Base-by-base conservation (phyloP, 2,888 invertebrate genomes). In the Drosophila quinaria region DNA sequence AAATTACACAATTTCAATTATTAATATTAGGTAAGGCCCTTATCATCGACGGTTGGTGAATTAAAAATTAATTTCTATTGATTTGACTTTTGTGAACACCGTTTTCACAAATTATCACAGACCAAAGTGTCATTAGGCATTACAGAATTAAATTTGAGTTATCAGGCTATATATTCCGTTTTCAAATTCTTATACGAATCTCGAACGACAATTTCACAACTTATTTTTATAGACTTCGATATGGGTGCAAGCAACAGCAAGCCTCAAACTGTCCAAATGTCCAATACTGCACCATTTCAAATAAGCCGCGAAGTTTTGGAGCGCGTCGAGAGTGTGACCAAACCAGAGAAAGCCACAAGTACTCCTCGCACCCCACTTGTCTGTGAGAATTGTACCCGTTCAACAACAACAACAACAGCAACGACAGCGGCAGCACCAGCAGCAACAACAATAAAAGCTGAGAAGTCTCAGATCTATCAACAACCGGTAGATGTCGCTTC, bases 221-320 rank as follows among this genome's bases (percentile, higher is more conserved):
- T 44, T 55, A 51, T 61, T 44, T 39, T 15, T 54, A 55, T 49
- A 64, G 50, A 31, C 56, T 60, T 52, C 42, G 58, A 56, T 39
- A 88, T 85, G 85, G 85, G 85, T 35, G 85, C 89, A n/a, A 70
- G 15, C 29, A 83, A 79, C 52, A 86, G 74, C 55, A 80, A 83
- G 51, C 79, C 88, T 25, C 74, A 88, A 19, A 86, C 83, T 5
- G 79, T 83, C 41, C 69, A 86, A 70, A 81, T 85, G 42, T 25
- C 59, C 22, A 85, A 86, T 56, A 66, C 66, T 10, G 41, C 56
- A 13, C 62, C 77, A 17, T 77, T 83, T 66, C 74, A 77, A 52
- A 55, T 83, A 11, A 81, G 77, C n/a, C 73, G 65, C 6, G 87
- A 80, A 9, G 84, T 81, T 29, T 37, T 79, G 33, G 73, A 79